phyloP scores from a whole-genome alignment of 1,140 invertebrate species.

The Callitettix versicolor region DNA sequence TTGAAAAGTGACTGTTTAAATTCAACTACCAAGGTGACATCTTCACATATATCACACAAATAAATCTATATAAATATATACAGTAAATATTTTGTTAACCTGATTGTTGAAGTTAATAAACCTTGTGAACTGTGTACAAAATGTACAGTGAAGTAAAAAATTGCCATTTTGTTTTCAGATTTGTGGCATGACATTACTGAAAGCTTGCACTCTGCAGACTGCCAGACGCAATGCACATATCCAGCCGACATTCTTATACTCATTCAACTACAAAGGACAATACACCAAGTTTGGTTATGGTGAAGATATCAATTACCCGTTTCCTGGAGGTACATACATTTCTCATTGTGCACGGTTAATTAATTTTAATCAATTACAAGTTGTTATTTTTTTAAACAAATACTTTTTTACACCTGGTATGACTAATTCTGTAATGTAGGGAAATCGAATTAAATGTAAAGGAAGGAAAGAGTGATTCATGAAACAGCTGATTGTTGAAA shows the following conservation, averaged over 20 bases:
- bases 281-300: constrained; percentile 27
- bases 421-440: not conserved
- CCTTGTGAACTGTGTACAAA: no score
- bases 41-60: no score
- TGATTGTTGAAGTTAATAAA: no score
- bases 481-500: no score
- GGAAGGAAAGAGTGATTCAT: no score
- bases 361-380: not conserved
- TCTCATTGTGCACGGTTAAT: not conserved
- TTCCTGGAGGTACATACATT: constrained; percentile 22
- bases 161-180: constrained; percentile 21
- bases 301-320: constrained; percentile 22
- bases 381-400: not conserved
- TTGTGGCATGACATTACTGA: constrained; percentile 25
- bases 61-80: no score
- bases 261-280: constrained; percentile 27
- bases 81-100: no score
- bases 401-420: no score
- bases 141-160: no score
- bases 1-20: no score
- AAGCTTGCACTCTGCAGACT: constrained; percentile 24
- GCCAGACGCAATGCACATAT: constrained; percentile 18
- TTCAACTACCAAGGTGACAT: no score
- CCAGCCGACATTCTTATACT: constrained; percentile 24
- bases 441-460: no score